phyloP scores from a whole-genome alignment of 37 sponge, comb jelly and placozoan genomes.

The Aphrocallistes beatrix region DNA sequence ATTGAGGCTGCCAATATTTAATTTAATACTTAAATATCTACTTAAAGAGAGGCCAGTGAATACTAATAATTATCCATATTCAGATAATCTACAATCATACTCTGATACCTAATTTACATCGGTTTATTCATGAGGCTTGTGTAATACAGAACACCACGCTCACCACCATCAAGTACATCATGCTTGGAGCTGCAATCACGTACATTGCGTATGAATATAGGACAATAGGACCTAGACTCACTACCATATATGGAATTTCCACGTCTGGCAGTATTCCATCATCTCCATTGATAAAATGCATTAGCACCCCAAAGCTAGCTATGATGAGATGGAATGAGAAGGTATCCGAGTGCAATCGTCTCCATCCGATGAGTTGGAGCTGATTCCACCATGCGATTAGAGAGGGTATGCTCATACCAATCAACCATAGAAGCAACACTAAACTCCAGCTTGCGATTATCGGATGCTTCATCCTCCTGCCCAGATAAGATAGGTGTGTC shows the following conservation, averaged over 20 bases:
- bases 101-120: too few species aligned
- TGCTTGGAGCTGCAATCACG: background rate
- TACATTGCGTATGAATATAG: background rate
- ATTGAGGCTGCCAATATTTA: too few species aligned
- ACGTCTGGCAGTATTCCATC: background rate
- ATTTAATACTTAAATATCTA: too few species aligned
- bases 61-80: too few species aligned
- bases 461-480: background rate
- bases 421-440: background rate
- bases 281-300: background rate
- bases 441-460: background rate
- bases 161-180: background rate
- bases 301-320: background rate
- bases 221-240: background rate
- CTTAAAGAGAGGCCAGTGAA: too few species aligned
- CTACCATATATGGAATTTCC: background rate
- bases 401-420: background rate
- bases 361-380: background rate
- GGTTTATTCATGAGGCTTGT: conserved; percentile 6
- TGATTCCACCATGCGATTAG: background rate
- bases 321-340: background rate
- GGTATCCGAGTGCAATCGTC: background rate
- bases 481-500: background rate
- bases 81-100: too few species aligned
- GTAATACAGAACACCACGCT: background rate